Base-by-base conservation (phyloP, 1,140 invertebrate genomes). In the Drosophila rhopaloa region DNA sequence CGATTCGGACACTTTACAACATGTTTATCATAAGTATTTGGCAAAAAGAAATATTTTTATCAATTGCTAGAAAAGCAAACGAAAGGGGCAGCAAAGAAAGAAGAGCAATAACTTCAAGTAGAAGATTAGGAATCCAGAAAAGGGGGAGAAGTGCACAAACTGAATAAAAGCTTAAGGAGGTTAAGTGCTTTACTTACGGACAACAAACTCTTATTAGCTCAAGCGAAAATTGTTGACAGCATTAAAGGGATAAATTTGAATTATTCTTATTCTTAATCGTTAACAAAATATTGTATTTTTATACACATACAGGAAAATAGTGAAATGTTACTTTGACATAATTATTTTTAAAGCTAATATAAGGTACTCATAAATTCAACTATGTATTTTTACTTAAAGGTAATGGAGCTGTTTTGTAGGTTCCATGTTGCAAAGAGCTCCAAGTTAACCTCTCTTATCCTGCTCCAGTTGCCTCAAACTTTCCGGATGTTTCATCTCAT, bases 1-100 rank as follows among this genome's bases (percentile, higher is more conserved):
- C 67, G 67, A 71, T 58, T 71, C 53, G 65, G 65, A 58, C 67
- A 71, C 65, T 71, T 71, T 71, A 71, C 67, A 71, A 71, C 43
- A 71, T 71, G 65, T 71, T 70, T 71, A 57, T 71, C 65, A 29
- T 63, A 68, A 68, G 61, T 53, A 44, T 68, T 68, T 68, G 61
- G 7, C 65, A 61, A 71, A 67, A 14, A 43, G 6, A 57, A 71
- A 40, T 50, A 57, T 48, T 41, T 70, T 40, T 71, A 68, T 71
- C 50, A 70, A 71, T 57, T 71, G 44, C 51, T 37, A 13, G 5
- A 9, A 71, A 58, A 41, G 51, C 37, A 48, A 71, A 57, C 14
- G 8, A 27, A 9, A 38, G 10, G 14, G 10, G 10, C 14, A 56
- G 37, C 8, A 14, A 1, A 32, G 10, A 8, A 14, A 38, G 10